Percentiles rank a stretch among this genome's conserved stretches.
These are phyloP conservation scores for Lasiommata megera DNA, from an alignment of 2,888 invertebrate genomes.

Conservation along the genomic window DNA sequence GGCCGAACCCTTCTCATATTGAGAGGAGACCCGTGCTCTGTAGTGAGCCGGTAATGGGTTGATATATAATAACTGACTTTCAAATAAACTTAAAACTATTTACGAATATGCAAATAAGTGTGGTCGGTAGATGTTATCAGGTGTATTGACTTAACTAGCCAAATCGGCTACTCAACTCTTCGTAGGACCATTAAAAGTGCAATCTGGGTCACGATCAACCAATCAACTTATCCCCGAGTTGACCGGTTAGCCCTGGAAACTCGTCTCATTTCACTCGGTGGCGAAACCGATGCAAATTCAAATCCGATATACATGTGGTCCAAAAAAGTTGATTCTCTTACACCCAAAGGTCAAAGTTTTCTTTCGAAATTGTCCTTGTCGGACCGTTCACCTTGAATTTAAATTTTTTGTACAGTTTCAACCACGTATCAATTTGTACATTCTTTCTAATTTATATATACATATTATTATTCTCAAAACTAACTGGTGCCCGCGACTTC, in stretches of 20 bases:
- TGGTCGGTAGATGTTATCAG: too few species aligned
- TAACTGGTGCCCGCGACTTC: too few species aligned
- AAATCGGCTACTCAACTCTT: background rate
- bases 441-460: too few species aligned
- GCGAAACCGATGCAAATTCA: conserved; percentile 3
- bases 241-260: conserved; percentile 3
- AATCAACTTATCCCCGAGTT: background rate
- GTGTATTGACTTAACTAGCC: background rate
- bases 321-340: background rate
- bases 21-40: too few species aligned
- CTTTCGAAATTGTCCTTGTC: conserved; percentile 16
- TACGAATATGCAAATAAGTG: too few species aligned
- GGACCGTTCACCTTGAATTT: background rate
- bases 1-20: too few species aligned
- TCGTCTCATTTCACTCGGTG: background rate
- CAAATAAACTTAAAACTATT: background rate
- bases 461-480: too few species aligned
- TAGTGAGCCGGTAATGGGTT: too few species aligned
- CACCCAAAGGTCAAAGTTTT: conserved; percentile 14
- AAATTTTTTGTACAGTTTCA: background rate
- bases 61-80: too few species aligned
- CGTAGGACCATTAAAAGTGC: too few species aligned
- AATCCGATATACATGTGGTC: conserved; percentile 1
- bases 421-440: background rate
- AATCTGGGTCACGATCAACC: background rate